These are phyloP conservation scores for Corythornis vintsioides DNA, from an alignment of 2,113 vertebrate genomes.

Conservation along the genomic window DNA sequence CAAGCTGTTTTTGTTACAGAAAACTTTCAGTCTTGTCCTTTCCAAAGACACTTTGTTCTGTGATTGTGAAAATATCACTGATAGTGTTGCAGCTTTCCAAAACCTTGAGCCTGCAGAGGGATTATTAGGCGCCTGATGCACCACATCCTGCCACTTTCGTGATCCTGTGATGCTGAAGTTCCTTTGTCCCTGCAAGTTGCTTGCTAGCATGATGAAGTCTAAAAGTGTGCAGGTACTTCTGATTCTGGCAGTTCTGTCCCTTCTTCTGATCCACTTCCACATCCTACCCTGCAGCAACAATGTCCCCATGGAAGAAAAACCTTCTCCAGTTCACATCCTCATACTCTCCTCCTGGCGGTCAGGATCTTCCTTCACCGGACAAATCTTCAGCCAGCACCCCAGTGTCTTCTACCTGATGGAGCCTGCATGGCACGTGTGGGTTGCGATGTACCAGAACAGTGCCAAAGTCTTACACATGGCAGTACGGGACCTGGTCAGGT, in stretches of 20 bases:
- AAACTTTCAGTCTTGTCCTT: neutral
- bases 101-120: neutral
- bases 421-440: conserved; percentile 93
- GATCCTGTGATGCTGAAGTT: neutral
- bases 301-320: neutral
- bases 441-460: conserved; percentile 73
- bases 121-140: neutral
- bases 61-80: neutral
- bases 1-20: neutral
- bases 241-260: conserved; percentile 69
- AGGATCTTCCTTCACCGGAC: conserved; percentile 93
- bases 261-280: conserved; percentile 72
- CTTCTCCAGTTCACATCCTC: conserved; percentile 83
- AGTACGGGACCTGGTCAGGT: conserved; percentile 85
- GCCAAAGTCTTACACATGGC: conserved; percentile 85
- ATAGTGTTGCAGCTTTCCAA: neutral
- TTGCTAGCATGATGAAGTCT: conserved; percentile 22
- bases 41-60: neutral
- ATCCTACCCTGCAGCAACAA: conserved; percentile 64
- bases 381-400: conserved; percentile 95
- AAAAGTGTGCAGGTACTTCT: neutral
- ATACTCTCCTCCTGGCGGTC: conserved; percentile 96
- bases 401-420: conserved; percentile 97
- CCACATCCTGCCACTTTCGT: neutral
- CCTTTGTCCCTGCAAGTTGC: conserved; percentile 2